Percentiles rank a stretch among this genome's conserved stretches.
Conservation (phyloP, 2,888 invertebrate genomes). For the Morinoia aosen region DNA sequence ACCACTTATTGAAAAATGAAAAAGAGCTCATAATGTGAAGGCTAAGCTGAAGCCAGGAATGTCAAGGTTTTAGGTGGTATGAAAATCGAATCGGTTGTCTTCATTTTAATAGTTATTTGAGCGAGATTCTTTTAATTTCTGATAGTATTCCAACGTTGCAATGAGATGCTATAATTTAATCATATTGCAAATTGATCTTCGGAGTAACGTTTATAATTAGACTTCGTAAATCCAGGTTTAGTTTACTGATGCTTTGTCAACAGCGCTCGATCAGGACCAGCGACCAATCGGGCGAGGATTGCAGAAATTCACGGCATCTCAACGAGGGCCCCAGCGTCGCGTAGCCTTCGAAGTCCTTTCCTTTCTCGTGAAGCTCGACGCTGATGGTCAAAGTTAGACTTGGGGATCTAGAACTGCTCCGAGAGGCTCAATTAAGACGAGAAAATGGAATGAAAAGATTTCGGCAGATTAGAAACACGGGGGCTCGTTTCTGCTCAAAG, state of each 20-base stretch:
- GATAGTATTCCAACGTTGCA: no score
- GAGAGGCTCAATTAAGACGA: conserved; percentile 2
- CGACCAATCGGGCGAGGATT: background rate
- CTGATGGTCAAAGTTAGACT: conserved; percentile 2
- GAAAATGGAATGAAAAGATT: conserved; percentile 12
- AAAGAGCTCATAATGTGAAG: no score
- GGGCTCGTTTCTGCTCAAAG: background rate
- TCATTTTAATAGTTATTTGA: no score
- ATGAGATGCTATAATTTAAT: no score
- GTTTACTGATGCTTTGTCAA: background rate
- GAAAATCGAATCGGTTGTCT: no score
- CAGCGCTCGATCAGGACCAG: background rate
- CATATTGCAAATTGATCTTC: background rate
- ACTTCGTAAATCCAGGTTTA: background rate
- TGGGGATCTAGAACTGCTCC: background rate
- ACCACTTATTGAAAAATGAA: no score
- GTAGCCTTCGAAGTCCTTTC: background rate
- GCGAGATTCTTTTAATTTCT: no score
- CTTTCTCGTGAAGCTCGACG: background rate
- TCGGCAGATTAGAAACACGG: background rate
- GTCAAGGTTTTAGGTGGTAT: no score
- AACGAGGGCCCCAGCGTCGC: background rate
- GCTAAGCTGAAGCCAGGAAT: no score
- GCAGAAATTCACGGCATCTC: background rate
- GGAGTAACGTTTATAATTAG: background rate